Conservation (phyloP, 1,140 invertebrate genomes). For the Drosophila carrolli region DNA sequence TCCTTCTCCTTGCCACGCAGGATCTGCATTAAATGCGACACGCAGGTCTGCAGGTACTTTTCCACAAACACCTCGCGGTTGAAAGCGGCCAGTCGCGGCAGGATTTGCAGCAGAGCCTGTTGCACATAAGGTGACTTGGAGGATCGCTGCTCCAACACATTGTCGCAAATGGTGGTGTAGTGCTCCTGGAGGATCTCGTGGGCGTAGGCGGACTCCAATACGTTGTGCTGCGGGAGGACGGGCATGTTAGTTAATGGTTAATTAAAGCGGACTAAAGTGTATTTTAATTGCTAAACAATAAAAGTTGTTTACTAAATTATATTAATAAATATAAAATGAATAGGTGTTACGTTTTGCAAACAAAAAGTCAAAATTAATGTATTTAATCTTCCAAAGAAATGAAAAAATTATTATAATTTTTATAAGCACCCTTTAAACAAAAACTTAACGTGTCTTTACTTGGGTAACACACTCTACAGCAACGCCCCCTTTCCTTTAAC, state of each 20-base stretch:
- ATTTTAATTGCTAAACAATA: too few relatives aligned
- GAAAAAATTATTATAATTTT: too few relatives aligned
- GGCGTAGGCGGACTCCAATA: constrained; percentile 95
- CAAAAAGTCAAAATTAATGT: too few relatives aligned
- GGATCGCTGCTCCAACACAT: constrained; percentile 91
- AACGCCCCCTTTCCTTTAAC: too few relatives aligned
- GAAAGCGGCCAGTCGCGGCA: constrained; percentile 98
- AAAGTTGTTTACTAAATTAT: too few relatives aligned
- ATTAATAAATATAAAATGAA: too few relatives aligned
- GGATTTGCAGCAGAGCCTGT: constrained; percentile 93
- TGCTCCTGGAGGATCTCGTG: constrained; percentile 93
- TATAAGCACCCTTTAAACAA: too few relatives aligned
- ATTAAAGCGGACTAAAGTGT: too few relatives aligned
- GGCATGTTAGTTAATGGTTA: background rate
- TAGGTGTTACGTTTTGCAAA: too few relatives aligned
- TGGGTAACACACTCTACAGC: too few relatives aligned
- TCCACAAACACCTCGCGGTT: constrained; percentile 92
- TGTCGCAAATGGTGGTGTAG: constrained; percentile 92
- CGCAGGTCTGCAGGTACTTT: constrained; percentile 91
- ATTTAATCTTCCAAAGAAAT: too few relatives aligned
- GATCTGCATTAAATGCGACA: constrained; percentile 91
- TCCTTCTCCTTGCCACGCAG: constrained; percentile 93
- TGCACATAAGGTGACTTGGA: constrained; percentile 93
- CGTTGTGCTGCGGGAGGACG: constrained; percentile 46
- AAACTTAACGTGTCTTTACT: too few relatives aligned